Conservation (phyloP, 2,888 invertebrate species). For the Sminthurides aquaticus region DNA sequence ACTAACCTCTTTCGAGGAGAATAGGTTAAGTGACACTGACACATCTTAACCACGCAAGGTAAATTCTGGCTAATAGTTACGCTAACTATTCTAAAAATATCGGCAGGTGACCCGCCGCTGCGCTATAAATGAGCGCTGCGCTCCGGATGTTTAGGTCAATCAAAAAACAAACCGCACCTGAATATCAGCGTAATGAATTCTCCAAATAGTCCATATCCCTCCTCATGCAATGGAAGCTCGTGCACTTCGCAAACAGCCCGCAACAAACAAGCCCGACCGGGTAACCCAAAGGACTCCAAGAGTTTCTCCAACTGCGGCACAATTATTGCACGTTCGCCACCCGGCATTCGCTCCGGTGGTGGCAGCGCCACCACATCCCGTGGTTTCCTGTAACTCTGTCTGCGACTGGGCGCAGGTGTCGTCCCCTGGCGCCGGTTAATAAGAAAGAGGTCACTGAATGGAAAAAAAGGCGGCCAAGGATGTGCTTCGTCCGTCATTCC, state of each 20-base stretch:
- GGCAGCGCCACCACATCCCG: conserved; percentile 34
- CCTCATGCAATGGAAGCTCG: conserved; percentile 31
- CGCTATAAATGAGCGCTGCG: too few relatives aligned
- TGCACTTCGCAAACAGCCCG: conserved; percentile 41
- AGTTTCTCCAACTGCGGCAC: conserved; percentile 36
- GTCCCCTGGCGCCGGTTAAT: background rate
- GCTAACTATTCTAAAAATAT: too few relatives aligned
- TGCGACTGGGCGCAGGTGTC: too few relatives aligned
- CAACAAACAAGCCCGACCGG: conserved; percentile 34
- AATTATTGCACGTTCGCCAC: conserved; percentile 39
- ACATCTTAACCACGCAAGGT: too few relatives aligned
- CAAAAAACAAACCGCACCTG: too few relatives aligned
- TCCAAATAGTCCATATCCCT: conserved; percentile 39
- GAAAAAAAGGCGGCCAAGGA: conserved; percentile 39
- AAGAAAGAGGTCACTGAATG: conserved; percentile 30
- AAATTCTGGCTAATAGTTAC: too few relatives aligned
- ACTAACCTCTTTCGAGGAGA: too few relatives aligned
- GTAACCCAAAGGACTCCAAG: conserved; percentile 30
- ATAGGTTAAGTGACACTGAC: too few relatives aligned
- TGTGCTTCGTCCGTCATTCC: conserved; percentile 34
- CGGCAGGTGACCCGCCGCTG: too few relatives aligned
- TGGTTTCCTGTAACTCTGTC: conserved; percentile 15
- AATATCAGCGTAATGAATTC: conserved; percentile 40
- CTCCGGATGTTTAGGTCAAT: too few relatives aligned
- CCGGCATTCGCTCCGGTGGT: conserved; percentile 37